Percentiles rank a stretch among this genome's conserved stretches.
Conservation (phyloP, 2,888 invertebrate genomes). For the Idaea straminata region DNA sequence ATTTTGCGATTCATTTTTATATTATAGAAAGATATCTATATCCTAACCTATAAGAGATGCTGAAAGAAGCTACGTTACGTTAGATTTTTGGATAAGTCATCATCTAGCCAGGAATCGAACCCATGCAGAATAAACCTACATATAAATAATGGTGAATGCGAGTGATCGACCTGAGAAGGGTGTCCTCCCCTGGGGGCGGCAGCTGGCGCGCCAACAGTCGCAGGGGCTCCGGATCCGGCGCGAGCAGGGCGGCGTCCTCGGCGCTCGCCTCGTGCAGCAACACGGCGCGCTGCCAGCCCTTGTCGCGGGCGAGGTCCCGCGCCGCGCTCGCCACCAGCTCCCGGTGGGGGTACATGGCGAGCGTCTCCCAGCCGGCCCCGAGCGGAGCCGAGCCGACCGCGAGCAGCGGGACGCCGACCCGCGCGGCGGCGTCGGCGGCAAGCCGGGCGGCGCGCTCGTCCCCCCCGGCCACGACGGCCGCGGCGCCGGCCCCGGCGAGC, state of each 20-base stretch:
- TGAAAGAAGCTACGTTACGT: too few species aligned
- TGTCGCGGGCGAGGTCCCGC: constrained; percentile 46
- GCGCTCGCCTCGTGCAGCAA: constrained; percentile 63
- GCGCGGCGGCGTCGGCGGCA: constrained; percentile 51
- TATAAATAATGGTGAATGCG: background rate
- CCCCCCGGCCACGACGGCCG: constrained; percentile 27
- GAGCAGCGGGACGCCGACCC: constrained; percentile 53
- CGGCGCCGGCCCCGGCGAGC: constrained; percentile 20
- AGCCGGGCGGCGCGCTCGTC: constrained; percentile 35
- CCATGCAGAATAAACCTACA: too few species aligned
- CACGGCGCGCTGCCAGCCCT: constrained; percentile 63
- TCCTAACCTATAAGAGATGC: too few species aligned
- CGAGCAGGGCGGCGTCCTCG: constrained; percentile 36
- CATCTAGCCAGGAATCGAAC: too few species aligned
- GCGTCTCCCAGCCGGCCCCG: constrained; percentile 43
- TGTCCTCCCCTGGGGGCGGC: constrained; percentile 52
- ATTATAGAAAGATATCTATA: too few species aligned
- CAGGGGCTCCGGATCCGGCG: constrained; percentile 37
- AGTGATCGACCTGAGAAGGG: constrained; percentile 47
- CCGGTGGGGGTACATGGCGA: constrained; percentile 51
- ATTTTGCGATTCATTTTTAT: too few species aligned
- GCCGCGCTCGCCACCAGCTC: constrained; percentile 40
- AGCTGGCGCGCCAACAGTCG: constrained; percentile 53
- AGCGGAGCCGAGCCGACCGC: constrained; percentile 41
- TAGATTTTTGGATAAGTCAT: too few species aligned